A percentile compares a stretch with the other conserved stretches of the same genome.
Conservation (phyloP, 2,113 vertebrate genomes). For the Oceanites oceanicus region DNA sequence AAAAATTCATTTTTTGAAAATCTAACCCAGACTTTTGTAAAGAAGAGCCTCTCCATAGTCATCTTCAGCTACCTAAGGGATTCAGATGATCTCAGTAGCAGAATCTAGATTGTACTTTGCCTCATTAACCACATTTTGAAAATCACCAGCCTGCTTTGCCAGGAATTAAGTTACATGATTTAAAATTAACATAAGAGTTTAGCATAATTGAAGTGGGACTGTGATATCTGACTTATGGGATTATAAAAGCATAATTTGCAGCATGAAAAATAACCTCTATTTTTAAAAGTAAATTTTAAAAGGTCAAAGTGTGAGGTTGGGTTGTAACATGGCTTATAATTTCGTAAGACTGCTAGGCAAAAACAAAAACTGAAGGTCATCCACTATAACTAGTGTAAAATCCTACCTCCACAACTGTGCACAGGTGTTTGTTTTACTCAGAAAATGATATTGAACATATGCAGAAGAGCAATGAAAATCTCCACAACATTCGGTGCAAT, state of each 20-base stretch:
- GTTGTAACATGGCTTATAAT: neutral
- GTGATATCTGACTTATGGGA: slow-evolving; percentile 63
- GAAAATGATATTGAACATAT: neutral
- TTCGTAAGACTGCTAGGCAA: neutral
- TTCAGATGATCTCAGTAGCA: slow-evolving; percentile 49
- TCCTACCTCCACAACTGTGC: neutral
- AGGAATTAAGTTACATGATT: slow-evolving; percentile 70
- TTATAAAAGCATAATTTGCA: slow-evolving; percentile 59
- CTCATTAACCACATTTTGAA: slow-evolving; percentile 71
- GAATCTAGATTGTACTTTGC: slow-evolving; percentile 64
- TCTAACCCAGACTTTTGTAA: slow-evolving; percentile 11
- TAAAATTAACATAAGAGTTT: slow-evolving; percentile 68
- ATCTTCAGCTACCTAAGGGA: slow-evolving; percentile 41
- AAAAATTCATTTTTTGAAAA: slow-evolving; percentile 54
- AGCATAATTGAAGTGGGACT: slow-evolving; percentile 71
- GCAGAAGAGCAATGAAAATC: neutral
- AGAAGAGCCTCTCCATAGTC: slow-evolving; percentile 45
- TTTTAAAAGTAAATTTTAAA: slow-evolving; percentile 47
- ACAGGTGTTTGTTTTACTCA: slow-evolving; percentile 38
- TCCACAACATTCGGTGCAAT: neutral
- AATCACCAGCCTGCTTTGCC: slow-evolving; percentile 62
- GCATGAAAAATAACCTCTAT: slow-evolving; percentile 47
- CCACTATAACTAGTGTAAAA: neutral
- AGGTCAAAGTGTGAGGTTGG: slow-evolving; percentile 19
- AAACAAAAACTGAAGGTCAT: neutral